A percentile compares a stretch with the other conserved stretches of the same genome.
Conservation (phyloP, 2,888 invertebrate genomes). For the Smittia sp. region DNA sequence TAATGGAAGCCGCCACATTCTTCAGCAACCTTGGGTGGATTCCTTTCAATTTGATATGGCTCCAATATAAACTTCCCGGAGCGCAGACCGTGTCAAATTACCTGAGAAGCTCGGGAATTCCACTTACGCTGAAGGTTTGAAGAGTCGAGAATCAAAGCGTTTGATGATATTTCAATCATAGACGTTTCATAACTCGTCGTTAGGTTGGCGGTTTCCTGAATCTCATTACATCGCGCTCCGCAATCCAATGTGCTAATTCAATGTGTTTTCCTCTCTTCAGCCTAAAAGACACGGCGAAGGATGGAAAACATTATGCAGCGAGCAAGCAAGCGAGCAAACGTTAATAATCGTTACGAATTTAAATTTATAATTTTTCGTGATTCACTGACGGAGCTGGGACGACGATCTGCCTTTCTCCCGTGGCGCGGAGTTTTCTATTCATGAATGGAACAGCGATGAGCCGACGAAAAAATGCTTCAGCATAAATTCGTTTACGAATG, state of each 20-base stretch:
- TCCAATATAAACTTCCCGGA: no score
- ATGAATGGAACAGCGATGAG: neutral
- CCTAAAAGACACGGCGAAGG: neutral
- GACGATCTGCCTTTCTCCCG: neutral
- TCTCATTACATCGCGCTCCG: neutral
- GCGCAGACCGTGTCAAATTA: no score
- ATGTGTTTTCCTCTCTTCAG: neutral
- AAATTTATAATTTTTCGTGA: conserved; percentile 6
- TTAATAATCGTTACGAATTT: neutral
- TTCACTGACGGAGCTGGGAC: neutral
- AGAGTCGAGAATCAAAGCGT: no score
- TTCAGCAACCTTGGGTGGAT: no score
- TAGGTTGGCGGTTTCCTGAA: neutral
- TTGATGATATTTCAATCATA: no score
- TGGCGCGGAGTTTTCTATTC: neutral
- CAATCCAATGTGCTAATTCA: neutral
- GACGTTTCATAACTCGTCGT: neutral
- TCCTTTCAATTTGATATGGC: no score
- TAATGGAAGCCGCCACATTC: no score
- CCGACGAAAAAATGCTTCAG: neutral
- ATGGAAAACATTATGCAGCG: neutral
- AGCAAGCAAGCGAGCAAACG: neutral
- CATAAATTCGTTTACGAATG: conserved; percentile 10
- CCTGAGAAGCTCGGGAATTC: no score
- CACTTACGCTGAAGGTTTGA: no score